phyloP scores from a whole-genome alignment of 1,140 invertebrate species.

The Anthonomus grandis region DNA sequence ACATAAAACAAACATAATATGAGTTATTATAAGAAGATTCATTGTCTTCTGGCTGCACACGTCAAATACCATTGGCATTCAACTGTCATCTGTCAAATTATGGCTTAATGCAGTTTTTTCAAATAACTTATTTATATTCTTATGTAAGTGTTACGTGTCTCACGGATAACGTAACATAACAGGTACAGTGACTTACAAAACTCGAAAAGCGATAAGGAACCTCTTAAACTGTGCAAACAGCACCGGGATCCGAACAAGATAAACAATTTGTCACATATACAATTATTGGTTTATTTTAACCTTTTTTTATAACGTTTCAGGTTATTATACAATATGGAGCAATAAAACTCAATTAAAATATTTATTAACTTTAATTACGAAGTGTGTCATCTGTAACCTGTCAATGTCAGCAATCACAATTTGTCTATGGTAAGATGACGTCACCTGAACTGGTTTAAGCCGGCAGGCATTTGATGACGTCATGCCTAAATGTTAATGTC shows the following conservation, averaged over 20 bases:
- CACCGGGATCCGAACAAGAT: constrained; percentile 4
- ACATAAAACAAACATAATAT: background rate
- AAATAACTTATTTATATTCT: no score
- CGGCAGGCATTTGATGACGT: background rate
- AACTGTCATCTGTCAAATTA: background rate
- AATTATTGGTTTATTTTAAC: constrained; percentile 6
- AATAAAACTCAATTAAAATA: no score
- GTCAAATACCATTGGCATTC: background rate
- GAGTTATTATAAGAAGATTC: background rate
- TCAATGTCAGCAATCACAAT: no score
- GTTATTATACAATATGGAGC: no score
- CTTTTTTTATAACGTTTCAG: no score
- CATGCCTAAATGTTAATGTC: background rate
- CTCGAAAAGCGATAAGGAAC: constrained; percentile 3
- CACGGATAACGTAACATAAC: no score
- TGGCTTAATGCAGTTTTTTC: no score
- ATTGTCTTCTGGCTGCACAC: background rate
- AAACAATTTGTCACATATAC: constrained; percentile 14
- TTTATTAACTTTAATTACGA: no score
- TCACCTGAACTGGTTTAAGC: background rate
- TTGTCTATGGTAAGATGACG: background rate
- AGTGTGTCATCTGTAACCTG: no score
- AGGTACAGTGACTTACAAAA: constrained; percentile 9
- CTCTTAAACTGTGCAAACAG: constrained; percentile 8
- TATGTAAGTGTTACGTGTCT: no score